phyloP scores from a whole-genome alignment of 2,888 invertebrate genomes.

The Drosophila mercatorum region DNA sequence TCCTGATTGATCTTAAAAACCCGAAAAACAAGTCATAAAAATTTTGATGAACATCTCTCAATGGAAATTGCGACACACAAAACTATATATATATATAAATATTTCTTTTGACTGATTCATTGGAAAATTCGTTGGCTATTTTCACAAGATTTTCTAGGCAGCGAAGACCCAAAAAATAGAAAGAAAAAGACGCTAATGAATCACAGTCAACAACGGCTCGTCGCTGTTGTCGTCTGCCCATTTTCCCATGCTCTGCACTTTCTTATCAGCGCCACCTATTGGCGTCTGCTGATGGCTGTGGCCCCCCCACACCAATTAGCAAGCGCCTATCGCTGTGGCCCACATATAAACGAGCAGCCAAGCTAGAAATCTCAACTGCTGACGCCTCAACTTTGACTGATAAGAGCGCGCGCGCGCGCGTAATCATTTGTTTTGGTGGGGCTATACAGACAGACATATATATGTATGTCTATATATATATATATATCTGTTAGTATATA shows the following conservation, averaged over 20 bases:
- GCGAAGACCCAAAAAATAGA: neutral
- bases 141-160: slow-evolving; percentile 16
- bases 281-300: neutral
- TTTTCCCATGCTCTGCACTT: slow-evolving; percentile 34
- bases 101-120: slow-evolving; percentile 29
- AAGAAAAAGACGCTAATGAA: slow-evolving; percentile 45
- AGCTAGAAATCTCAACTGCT: slow-evolving; percentile 17
- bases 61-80: slow-evolving; percentile 37
- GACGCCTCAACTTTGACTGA: slow-evolving; percentile 52
- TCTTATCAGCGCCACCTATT: slow-evolving; percentile 45
- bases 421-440: slow-evolving; percentile 4
- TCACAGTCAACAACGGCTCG: slow-evolving; percentile 23
- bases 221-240: slow-evolving; percentile 8
- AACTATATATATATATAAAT: neutral
- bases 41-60: slow-evolving; percentile 17
- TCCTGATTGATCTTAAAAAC: slow-evolving; percentile 14
- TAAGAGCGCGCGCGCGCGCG: slow-evolving; percentile 29
- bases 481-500: slow-evolving; percentile 1
- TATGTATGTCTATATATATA: neutral
- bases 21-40: slow-evolving; percentile 23
- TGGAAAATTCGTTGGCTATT: slow-evolving; percentile 25
- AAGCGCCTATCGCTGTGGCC: slow-evolving; percentile 48
- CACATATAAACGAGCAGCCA: slow-evolving; percentile 25
- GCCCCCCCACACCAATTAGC: slow-evolving; percentile 19
- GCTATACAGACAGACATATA: neutral